These are phyloP conservation scores for Lerista edwardsae DNA, from an alignment of 2,797 vertebrate species.

Conservation along the genomic window DNA sequence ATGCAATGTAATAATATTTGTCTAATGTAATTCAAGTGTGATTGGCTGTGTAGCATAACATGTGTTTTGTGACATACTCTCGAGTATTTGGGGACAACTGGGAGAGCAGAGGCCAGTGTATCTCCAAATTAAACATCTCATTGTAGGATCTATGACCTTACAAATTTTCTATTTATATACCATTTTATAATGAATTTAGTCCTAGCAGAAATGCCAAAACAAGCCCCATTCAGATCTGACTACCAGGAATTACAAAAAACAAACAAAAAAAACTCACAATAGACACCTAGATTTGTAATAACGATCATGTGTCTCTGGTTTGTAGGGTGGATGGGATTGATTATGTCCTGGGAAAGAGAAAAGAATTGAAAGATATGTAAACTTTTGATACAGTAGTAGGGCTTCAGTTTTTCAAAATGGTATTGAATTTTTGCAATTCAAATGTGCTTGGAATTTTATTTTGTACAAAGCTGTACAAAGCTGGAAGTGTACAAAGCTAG, in stretches of 20 bases:
- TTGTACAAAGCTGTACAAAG: not conserved
- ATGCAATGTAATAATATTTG: not conserved
- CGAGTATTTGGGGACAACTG: not conserved
- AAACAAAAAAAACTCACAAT: no score
- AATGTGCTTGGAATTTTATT: not conserved
- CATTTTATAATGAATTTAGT: not conserved
- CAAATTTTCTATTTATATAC: not conserved
- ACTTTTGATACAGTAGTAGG: no score
- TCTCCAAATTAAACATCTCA: not conserved
- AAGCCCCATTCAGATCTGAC: not conserved
- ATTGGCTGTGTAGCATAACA: not conserved
- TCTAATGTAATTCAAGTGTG: not conserved
- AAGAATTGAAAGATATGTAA: no score
- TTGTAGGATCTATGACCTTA: not conserved
- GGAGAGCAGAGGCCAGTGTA: not conserved
- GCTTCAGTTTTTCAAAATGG: not conserved
- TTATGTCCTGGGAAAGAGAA: not conserved
- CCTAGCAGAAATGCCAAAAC: not conserved
- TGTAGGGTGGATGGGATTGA: not conserved
- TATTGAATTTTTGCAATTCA: not conserved
- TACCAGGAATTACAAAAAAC: no score
- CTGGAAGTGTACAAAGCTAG: not conserved
- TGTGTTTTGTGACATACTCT: not conserved
- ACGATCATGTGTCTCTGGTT: not conserved
- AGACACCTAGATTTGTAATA: no score